Conservation (phyloP, 2,888 invertebrate species). For the Drosophila pseudotakahashii region DNA sequence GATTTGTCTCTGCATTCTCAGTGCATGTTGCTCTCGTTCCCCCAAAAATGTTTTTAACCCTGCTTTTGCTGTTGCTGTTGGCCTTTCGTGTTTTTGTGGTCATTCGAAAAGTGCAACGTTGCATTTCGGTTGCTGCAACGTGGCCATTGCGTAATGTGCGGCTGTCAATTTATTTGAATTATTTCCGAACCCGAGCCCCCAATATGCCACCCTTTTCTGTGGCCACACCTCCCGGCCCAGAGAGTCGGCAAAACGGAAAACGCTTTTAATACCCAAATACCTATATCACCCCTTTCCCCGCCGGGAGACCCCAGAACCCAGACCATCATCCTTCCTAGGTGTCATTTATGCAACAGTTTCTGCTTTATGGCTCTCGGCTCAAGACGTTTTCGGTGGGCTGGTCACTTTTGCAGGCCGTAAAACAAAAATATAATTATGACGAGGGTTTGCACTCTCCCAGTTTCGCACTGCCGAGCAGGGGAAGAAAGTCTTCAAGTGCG, state of each 20-base stretch:
- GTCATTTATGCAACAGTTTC: constrained; percentile 80
- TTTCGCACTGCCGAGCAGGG: not conserved
- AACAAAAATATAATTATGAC: constrained; percentile 74
- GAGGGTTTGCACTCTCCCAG: constrained; percentile 40
- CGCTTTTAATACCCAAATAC: constrained; percentile 55
- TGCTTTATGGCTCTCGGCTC: constrained; percentile 63
- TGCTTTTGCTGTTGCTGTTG: constrained; percentile 9
- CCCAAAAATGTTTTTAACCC: constrained; percentile 8
- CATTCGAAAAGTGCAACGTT: constrained; percentile 63
- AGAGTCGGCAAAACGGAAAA: constrained; percentile 54
- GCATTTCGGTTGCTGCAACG: constrained; percentile 64
- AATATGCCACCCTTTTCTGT: constrained; percentile 11
- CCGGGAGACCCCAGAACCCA: not conserved
- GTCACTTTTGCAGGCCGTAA: constrained; percentile 75
- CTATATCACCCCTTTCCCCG: not conserved
- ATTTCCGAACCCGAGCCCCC: constrained; percentile 58
- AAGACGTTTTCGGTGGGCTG: constrained; percentile 65
- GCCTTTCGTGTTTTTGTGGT: constrained; percentile 59
- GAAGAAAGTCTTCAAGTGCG: constrained; percentile 45
- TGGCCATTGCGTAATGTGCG: constrained; percentile 79
- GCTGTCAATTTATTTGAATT: constrained; percentile 79
- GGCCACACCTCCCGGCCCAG: constrained; percentile 1
- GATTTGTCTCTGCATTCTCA: constrained; percentile 80
- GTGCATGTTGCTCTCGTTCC: constrained; percentile 29
- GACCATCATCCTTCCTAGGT: constrained; percentile 58